A percentile compares a stretch with the other conserved stretches of the same genome.
phyloP scores from a whole-genome alignment of 2,113 vertebrate genomes.

The Actenoides lindsayi region DNA sequence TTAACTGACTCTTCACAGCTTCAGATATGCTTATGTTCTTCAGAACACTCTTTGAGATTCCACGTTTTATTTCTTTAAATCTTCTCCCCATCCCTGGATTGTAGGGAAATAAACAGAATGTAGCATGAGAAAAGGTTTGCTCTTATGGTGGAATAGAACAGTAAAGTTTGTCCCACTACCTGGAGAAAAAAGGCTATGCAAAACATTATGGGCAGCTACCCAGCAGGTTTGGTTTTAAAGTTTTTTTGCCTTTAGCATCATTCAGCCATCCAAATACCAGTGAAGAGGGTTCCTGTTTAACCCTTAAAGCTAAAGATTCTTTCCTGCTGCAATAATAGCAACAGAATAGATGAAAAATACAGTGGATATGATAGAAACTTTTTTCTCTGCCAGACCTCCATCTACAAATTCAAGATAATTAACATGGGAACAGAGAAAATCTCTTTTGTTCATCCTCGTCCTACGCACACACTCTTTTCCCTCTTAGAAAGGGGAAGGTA shows the following conservation, averaged over 20 bases:
- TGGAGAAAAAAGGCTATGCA: background rate
- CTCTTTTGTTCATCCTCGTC: background rate
- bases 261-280: background rate
- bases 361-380: background rate
- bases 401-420: background rate
- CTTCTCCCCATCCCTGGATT: background rate
- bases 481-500: background rate
- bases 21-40: background rate
- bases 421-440: background rate
- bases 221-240: background rate
- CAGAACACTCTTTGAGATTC: background rate
- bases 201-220: background rate
- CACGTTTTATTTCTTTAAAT: background rate
- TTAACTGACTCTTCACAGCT: slow-evolving; percentile 18
- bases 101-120: background rate
- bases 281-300: background rate
- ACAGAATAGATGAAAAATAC: background rate
- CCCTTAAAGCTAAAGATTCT: background rate
- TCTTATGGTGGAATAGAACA: background rate
- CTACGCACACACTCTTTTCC: background rate
- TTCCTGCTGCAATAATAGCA: background rate
- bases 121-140: background rate
- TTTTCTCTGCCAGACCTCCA: background rate
- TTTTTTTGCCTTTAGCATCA: background rate
- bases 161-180: background rate